A percentile compares a stretch with the other conserved stretches of the same genome.
Evolutionary conservation across 2,797 vertebrate species (phyloP).

Genomic region (Aplochiton taeniatus): DNA sequence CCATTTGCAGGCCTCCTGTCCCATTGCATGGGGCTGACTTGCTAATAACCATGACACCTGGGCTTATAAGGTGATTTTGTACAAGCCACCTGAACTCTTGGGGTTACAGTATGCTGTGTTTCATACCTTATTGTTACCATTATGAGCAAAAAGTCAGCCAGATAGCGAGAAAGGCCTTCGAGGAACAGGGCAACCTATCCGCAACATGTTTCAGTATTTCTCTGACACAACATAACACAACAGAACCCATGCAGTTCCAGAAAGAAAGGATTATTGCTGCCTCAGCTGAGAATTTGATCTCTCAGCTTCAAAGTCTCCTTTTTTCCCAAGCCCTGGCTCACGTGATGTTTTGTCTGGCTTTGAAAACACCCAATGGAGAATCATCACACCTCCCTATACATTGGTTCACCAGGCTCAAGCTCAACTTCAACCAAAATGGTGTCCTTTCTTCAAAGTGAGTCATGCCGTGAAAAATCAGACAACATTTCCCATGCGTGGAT

Average conservation of each 20-base stretch:
- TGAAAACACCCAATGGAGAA: neutral
- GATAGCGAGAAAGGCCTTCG: neutral
- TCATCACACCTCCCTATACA: neutral
- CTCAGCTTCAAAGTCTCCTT: neutral
- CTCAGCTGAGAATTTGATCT: neutral
- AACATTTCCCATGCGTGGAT: too few relatives aligned
- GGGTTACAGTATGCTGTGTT: neutral
- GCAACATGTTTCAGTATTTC: neutral
- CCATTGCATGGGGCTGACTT: neutral
- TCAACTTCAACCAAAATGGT: too few relatives aligned
- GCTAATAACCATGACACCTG: neutral
- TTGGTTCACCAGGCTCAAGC: neutral
- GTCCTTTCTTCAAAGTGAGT: too few relatives aligned
- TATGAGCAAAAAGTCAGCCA: neutral
- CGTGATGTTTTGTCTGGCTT: neutral
- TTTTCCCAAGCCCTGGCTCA: neutral
- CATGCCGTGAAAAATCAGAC: too few relatives aligned
- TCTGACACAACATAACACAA: neutral
- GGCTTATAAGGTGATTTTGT: neutral
- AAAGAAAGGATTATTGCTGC: slow-evolving; percentile 6
- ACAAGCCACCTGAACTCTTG: neutral
- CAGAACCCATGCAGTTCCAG: neutral
- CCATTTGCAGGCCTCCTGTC: neutral
- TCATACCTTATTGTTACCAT: neutral
- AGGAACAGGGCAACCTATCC: neutral